Base-by-base conservation (phyloP, 1,140 invertebrate species). In the Caenorhabditis remanei region DNA sequence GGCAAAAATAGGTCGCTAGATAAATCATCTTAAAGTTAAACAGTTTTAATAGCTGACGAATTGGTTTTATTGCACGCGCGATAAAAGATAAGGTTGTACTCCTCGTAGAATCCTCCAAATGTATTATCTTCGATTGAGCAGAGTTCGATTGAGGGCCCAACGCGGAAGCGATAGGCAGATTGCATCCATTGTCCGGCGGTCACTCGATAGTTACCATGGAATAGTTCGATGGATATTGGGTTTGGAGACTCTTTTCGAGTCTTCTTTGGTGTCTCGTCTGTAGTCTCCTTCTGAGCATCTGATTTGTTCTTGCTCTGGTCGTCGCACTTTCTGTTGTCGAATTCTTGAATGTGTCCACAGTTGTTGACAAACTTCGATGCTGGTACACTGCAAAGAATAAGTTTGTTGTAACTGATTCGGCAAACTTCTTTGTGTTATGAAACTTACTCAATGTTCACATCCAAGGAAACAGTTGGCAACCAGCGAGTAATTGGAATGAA, bases 41-140 rank as follows among this genome's bases (percentile, higher is more conserved):
- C 79, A 53, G 32, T 32, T 32, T 24, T 83, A 65, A 85, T 40
- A 71, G 85, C 21, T 19, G 85, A 14, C 4, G 50, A 14, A 53
- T 58, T 85, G 11, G 40, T 46, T 58, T 24, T 56, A 46, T 71
- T 61, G 71, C 91, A 92, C 65, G 85, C 85, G 13, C 91, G 89
- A 83, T 92, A 92, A 87, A 92, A 92, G 65, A 93, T 83, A 46
- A 92, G 79, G 67, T 91, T 93, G 85, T 91, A 92, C 85, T 92
- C 92, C 43, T 92, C 92, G 86, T 89, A 93, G 48, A 79, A 85
- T 14, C 90, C 90, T 40, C 85, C 83, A 65, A 91, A 87, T 13
- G 84, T 61, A 19, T 84, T 58, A 56, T 89, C 89, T 14, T 53
- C 61, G 55, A 89, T 87, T 55, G 61, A 48, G 84, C 91, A 92